These are phyloP conservation scores for Oryzias curvinotus DNA, from an alignment of 2,113 vertebrate species.

Conservation along the genomic window DNA sequence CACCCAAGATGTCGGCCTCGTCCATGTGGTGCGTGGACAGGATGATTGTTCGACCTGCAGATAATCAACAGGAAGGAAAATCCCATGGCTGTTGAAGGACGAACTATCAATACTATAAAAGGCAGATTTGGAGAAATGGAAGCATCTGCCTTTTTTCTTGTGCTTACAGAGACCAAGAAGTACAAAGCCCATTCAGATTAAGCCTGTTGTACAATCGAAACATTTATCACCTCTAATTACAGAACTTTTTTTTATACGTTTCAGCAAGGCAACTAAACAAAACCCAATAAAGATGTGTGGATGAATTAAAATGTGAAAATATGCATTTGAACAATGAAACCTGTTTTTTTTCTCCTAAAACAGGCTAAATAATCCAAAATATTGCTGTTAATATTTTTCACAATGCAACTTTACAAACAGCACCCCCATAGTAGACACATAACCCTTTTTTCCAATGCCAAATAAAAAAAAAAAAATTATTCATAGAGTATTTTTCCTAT, in stretches of 20 bases:
- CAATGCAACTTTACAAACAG: no score
- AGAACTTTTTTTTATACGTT: constrained; percentile 21
- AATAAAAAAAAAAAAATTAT: no score
- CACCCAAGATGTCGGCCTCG: constrained; percentile 94
- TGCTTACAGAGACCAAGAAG: no score
- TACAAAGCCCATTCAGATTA: constrained; percentile 12
- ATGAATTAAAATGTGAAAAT: constrained; percentile 43
- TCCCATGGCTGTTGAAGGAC: background rate
- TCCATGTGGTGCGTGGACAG: constrained; percentile 98
- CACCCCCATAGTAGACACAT: no score
- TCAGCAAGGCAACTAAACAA: constrained; percentile 52
- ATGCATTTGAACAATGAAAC: constrained; percentile 26
- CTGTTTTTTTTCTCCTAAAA: no score
- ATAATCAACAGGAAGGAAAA: background rate
- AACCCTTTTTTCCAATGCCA: no score
- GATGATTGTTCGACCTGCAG: constrained; percentile 91
- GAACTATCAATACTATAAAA: background rate
- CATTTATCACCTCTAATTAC: background rate
- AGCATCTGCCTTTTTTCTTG: no score
- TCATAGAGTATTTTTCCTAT: no score
- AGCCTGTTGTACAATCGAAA: background rate
- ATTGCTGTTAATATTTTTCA: no score
- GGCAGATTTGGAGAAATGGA: no score
- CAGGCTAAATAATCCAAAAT: no score
- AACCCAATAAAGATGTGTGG: constrained; percentile 29